These are phyloP conservation scores for Xyrichtys novacula DNA, from an alignment of 2,797 vertebrate genomes.

Conservation along the genomic window DNA sequence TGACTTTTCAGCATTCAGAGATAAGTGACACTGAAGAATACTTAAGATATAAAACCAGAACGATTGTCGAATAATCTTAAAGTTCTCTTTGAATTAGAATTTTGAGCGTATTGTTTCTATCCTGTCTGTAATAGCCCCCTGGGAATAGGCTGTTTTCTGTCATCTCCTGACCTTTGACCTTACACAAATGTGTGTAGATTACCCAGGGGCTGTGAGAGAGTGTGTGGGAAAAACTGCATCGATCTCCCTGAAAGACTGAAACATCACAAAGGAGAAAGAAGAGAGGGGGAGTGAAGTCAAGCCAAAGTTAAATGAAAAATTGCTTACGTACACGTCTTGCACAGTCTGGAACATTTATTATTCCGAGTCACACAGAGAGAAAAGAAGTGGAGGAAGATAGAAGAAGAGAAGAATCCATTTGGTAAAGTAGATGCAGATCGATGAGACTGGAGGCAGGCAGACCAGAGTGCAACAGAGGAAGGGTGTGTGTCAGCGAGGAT, in stretches of 20 bases:
- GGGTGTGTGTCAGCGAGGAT: constrained; percentile 43
- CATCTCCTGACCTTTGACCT: constrained; percentile 65
- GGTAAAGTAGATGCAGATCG: constrained; percentile 88
- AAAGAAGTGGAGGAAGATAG: constrained; percentile 70
- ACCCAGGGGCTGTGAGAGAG: constrained; percentile 38
- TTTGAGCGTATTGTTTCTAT: constrained; percentile 27
- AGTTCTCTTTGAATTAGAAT: constrained; percentile 32
- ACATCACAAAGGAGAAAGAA: constrained; percentile 59
- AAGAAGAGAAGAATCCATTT: constrained; percentile 85
- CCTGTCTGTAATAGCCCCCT: constrained; percentile 20
- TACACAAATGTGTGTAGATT: constrained; percentile 50
- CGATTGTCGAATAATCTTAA: not conserved
- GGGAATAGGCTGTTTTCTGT: constrained; percentile 35
- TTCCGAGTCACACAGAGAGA: constrained; percentile 75
- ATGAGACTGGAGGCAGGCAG: constrained; percentile 84
- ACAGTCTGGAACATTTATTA: constrained; percentile 81
- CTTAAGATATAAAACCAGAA: constrained; percentile 12
- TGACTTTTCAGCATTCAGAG: constrained; percentile 2
- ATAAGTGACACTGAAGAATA: constrained; percentile 7
- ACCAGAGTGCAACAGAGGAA: constrained; percentile 73
- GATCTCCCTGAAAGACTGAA: constrained; percentile 54
- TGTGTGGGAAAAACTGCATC: constrained; percentile 63
- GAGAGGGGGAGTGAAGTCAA: constrained; percentile 59
- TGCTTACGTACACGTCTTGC: constrained; percentile 77
- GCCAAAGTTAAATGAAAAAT: constrained; percentile 86